phyloP scores from a whole-genome alignment of 2,888 invertebrate species.

The Sarcophaga variegata region DNA sequence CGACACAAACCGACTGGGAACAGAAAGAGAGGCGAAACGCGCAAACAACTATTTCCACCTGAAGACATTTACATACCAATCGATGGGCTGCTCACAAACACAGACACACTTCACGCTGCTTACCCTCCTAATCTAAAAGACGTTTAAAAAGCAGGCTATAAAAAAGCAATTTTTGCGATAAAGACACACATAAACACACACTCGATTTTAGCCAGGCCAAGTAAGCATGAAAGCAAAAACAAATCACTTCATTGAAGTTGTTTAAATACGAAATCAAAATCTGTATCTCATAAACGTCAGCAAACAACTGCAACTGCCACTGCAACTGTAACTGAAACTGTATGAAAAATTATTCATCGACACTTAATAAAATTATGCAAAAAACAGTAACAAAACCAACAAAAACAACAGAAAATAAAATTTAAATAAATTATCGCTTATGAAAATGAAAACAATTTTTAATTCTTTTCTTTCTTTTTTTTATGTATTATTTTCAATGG shows the following conservation, averaged over 20 bases:
- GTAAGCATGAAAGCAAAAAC: neutral
- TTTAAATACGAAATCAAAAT: constrained; percentile 30
- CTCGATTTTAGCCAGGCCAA: neutral
- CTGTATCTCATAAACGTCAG: constrained; percentile 19
- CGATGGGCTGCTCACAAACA: neutral
- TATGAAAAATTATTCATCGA: constrained; percentile 50
- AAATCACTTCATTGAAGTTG: neutral
- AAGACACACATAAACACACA: neutral
- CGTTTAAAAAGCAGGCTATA: too few relatives aligned
- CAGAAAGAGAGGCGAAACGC: constrained; percentile 26
- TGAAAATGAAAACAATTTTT: constrained; percentile 51
- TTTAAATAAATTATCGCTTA: too few relatives aligned
- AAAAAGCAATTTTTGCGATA: neutral
- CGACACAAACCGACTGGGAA: neutral
- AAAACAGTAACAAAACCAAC: neutral
- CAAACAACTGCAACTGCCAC: neutral
- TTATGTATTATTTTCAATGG: too few relatives aligned
- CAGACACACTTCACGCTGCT: neutral
- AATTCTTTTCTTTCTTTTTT: too few relatives aligned
- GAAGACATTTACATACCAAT: constrained; percentile 49
- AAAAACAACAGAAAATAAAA: too few relatives aligned
- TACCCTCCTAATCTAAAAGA: too few relatives aligned
- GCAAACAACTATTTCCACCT: constrained; percentile 39
- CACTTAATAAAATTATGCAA: constrained; percentile 58
- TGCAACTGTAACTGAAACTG: neutral